A percentile compares a stretch with the other conserved stretches of the same genome.
These are phyloP conservation scores for Caenorhabditis sp. DNA, from an alignment of 2,888 invertebrate species.

Conservation along the genomic window DNA sequence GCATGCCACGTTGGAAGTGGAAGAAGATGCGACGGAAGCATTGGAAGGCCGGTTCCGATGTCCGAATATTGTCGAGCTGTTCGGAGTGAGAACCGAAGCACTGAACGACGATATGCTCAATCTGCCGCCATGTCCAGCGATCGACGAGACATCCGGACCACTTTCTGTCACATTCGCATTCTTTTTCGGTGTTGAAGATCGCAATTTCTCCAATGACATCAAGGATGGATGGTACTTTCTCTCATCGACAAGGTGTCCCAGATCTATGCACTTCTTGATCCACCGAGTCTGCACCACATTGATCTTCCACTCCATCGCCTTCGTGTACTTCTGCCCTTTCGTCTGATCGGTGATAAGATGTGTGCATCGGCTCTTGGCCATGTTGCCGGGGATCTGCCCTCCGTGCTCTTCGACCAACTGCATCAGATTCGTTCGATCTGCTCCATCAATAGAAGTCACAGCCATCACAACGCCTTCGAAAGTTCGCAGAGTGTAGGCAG, in stretches of 20 bases:
- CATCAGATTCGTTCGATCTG: slow-evolving; percentile 65
- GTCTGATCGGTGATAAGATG: slow-evolving; percentile 73
- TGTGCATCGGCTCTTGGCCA: slow-evolving; percentile 71
- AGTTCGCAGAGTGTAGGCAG: slow-evolving; percentile 23
- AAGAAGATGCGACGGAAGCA: slow-evolving; percentile 5
- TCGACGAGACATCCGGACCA: slow-evolving; percentile 55
- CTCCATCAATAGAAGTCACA: slow-evolving; percentile 66
- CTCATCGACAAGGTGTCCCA: slow-evolving; percentile 67
- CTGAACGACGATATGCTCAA: slow-evolving; percentile 28
- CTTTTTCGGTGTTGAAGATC: slow-evolving; percentile 54
- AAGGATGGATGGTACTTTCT: slow-evolving; percentile 53
- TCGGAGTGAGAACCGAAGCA: slow-evolving; percentile 13
- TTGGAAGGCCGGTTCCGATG: slow-evolving; percentile 11
- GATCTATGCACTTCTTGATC: slow-evolving; percentile 70
- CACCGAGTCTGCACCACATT: slow-evolving; percentile 72
- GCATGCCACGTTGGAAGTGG: slow-evolving; percentile 26
- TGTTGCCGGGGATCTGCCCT: slow-evolving; percentile 69
- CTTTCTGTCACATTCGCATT: slow-evolving; percentile 25
- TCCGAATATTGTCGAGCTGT: neutral
- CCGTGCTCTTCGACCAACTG: slow-evolving; percentile 72
- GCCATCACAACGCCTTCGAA: slow-evolving; percentile 66
- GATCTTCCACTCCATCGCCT: slow-evolving; percentile 75
- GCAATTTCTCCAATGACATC: slow-evolving; percentile 14
- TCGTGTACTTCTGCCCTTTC: slow-evolving; percentile 71
- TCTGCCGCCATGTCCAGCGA: slow-evolving; percentile 49